phyloP scores from a whole-genome alignment of 2,888 invertebrate species.

The Pseudanteris insignis region DNA sequence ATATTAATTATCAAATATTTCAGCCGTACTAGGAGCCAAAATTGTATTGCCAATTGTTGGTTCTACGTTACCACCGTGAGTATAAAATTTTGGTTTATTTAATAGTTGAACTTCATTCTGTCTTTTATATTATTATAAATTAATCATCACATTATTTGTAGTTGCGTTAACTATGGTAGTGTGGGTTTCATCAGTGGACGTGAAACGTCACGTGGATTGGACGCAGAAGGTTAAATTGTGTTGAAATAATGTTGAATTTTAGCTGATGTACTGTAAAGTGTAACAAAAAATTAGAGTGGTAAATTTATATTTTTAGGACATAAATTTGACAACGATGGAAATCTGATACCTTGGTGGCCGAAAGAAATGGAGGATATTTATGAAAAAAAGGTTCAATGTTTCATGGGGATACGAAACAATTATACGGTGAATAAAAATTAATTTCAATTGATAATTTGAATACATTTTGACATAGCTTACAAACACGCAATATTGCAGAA shows the following conservation, averaged over 20 bases:
- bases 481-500: too few relatives aligned
- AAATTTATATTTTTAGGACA: too few relatives aligned
- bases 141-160: slow-evolving; percentile 2
- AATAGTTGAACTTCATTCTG: not conserved
- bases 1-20: too few relatives aligned
- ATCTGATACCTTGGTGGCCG: slow-evolving; percentile 77
- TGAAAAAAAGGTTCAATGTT: slow-evolving; percentile 68
- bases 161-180: slow-evolving; percentile 31
- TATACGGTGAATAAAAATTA: slow-evolving; percentile 21
- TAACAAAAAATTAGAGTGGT: too few relatives aligned
- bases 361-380: slow-evolving; percentile 72
- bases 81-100: not conserved
- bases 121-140: too few relatives aligned
- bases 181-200: slow-evolving; percentile 35
- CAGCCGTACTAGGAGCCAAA: slow-evolving; percentile 31
- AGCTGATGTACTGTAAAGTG: too few relatives aligned
- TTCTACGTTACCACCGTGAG: slow-evolving; percentile 26
- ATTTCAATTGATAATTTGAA: too few relatives aligned
- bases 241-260: too few relatives aligned
- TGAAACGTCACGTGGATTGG: slow-evolving; percentile 40
- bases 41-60: slow-evolving; percentile 18
- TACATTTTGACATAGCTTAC: too few relatives aligned
- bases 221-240: slow-evolving; percentile 34
- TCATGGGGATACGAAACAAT: slow-evolving; percentile 16
- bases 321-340: slow-evolving; percentile 81